Conservation (phyloP, 2,113 vertebrate species). For the Seriola dumerili region DNA sequence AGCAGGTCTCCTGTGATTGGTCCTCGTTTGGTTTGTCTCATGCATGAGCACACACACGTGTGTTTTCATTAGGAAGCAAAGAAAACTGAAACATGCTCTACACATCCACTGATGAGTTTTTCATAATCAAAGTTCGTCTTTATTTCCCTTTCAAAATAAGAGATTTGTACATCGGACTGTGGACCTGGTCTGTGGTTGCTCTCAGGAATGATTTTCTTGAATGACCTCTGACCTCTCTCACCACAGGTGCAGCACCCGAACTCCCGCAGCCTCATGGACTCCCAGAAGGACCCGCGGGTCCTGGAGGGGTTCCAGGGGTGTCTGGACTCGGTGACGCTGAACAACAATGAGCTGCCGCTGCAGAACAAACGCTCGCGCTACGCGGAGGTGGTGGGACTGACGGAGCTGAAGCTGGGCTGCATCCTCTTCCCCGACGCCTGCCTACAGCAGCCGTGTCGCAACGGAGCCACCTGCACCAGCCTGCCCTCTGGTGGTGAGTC, state of each 20-base stretch:
- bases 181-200: too few relatives aligned
- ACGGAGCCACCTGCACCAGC: slow-evolving; percentile 90
- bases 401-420: slow-evolving; percentile 94
- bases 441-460: slow-evolving; percentile 90
- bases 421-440: slow-evolving; percentile 94
- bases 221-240: neutral
- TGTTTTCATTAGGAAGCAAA: too few relatives aligned
- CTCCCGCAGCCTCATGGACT: slow-evolving; percentile 86
- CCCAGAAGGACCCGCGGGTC: slow-evolving; percentile 87
- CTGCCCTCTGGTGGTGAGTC: slow-evolving; percentile 93
- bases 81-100: too few relatives aligned
- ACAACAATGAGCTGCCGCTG: slow-evolving; percentile 92
- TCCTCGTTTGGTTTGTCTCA: too few relatives aligned
- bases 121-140: too few relatives aligned
- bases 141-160: too few relatives aligned
- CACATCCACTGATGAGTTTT: too few relatives aligned
- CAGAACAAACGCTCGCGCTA: slow-evolving; percentile 96
- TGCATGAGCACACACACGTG: too few relatives aligned
- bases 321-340: slow-evolving; percentile 93
- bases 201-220: too few relatives aligned
- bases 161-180: too few relatives aligned
- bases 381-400: slow-evolving; percentile 95
- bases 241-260: slow-evolving; percentile 89
- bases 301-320: slow-evolving; percentile 96
- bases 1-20: too few relatives aligned